Percentiles rank a stretch among this genome's conserved stretches.
Conservation (phyloP, 2,113 vertebrate genomes). For the Girardinichthys multiradiatus region DNA sequence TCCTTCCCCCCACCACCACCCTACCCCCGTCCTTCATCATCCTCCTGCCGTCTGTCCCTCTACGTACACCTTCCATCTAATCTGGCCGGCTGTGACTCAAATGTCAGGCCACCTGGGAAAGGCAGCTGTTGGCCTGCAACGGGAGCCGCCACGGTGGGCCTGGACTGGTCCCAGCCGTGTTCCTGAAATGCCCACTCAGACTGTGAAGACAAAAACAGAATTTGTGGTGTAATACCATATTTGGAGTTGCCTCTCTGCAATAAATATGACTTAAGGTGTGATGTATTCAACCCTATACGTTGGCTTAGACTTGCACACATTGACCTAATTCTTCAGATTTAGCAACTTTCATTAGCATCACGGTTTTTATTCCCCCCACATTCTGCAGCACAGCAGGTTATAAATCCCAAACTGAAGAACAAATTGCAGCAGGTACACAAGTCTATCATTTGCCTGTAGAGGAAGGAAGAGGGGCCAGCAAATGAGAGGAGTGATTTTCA, state of each 20-base stretch:
- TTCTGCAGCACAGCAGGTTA: conserved; percentile 62
- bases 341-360: conserved; percentile 30
- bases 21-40: conserved; percentile 78
- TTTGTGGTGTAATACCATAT: background rate
- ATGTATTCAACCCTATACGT: background rate
- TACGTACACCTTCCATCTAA: conserved; percentile 90
- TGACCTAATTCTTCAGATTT: conserved; percentile 4
- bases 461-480: conserved; percentile 72
- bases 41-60: conserved; percentile 72
- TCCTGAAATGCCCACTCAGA: conserved; percentile 18
- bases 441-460: conserved; percentile 67
- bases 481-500: conserved; percentile 70
- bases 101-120: conserved; percentile 98
- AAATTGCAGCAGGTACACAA: conserved; percentile 71
- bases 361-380: conserved; percentile 7
- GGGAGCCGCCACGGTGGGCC: conserved; percentile 74
- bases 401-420: conserved; percentile 46
- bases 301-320: background rate
- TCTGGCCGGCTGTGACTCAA: conserved; percentile 88
- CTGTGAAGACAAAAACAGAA: background rate
- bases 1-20: conserved; percentile 74
- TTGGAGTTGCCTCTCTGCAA: background rate
- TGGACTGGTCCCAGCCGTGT: conserved; percentile 50
- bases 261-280: too few species aligned
- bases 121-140: conserved; percentile 92